phyloP scores from a whole-genome alignment of 1,140 invertebrate genomes.

The Listronotus oregonensis region DNA sequence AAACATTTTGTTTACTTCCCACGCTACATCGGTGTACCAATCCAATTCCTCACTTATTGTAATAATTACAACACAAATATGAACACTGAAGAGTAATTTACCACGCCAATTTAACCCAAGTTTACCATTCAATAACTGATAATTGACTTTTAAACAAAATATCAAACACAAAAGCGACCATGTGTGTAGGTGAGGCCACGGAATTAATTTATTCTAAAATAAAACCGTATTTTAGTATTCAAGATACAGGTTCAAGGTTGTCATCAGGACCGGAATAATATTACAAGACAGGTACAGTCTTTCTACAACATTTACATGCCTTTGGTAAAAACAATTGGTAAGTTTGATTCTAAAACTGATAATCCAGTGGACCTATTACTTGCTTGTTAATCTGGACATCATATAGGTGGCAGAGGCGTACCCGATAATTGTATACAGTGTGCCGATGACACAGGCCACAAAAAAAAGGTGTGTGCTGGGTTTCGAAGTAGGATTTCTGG shows the following conservation, averaged over 20 bases:
- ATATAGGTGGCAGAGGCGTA: too few species aligned
- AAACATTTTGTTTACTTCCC: too few species aligned
- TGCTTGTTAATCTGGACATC: too few species aligned
- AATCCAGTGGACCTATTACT: too few species aligned
- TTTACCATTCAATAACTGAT: constrained; percentile 2
- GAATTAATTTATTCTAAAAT: constrained; percentile 28
- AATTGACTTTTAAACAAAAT: constrained; percentile 24
- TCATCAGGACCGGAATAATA: constrained; percentile 11
- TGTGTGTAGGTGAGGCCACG: constrained; percentile 26
- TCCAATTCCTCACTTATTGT: background rate
- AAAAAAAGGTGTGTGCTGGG: too few species aligned
- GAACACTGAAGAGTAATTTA: constrained; percentile 9
- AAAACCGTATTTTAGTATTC: constrained; percentile 24
- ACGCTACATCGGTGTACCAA: too few species aligned
- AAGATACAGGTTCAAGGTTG: constrained; percentile 27
- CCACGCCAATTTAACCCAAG: constrained; percentile 8
- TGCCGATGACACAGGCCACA: too few species aligned
- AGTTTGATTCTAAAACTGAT: background rate
- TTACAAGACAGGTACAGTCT: background rate
- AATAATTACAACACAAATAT: constrained; percentile 7
- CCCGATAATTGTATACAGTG: too few species aligned
- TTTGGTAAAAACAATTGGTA: background rate
- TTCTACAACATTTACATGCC: background rate
- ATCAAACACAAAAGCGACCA: constrained; percentile 13
- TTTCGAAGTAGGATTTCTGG: too few species aligned